These are phyloP conservation scores for Psittacara wagleri DNA, from an alignment of 2,113 vertebrate species.

Conservation along the genomic window DNA sequence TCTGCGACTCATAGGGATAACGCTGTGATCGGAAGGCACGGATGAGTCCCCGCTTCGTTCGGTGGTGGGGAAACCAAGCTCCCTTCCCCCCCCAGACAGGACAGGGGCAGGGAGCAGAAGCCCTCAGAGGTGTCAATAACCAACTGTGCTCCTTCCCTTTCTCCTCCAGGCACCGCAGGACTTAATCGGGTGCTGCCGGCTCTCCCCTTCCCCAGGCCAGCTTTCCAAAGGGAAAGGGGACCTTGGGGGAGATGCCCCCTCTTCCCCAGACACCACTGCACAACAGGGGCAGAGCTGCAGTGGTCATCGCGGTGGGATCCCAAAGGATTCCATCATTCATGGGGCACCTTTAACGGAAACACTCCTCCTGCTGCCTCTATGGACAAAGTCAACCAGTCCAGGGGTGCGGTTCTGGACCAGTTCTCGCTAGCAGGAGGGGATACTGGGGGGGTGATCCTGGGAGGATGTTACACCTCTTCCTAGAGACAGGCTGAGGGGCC, in stretches of 20 bases:
- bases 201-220: neutral
- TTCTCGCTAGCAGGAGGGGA: neutral
- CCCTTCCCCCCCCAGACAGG: neutral
- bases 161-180: neutral
- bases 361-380: accelerated
- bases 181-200: neutral
- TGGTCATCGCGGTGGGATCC: neutral
- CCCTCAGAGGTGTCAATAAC: neutral
- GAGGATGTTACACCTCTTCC: neutral
- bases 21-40: neutral
- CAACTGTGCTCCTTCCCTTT: neutral
- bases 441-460: accelerated
- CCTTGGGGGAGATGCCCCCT: neutral
- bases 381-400: neutral
- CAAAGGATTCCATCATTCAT: neutral
- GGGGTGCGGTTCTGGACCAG: neutral
- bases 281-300: neutral
- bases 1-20: neutral
- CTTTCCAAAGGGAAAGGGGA: neutral
- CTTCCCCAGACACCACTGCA: neutral
- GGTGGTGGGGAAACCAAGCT: neutral
- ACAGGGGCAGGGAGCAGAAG: neutral
- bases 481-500: neutral
- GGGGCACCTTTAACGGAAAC: neutral
- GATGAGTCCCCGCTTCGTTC: accelerated